These are phyloP conservation scores for Drosophila carrolli DNA, from an alignment of 1,140 invertebrate genomes.

Conservation along the genomic window DNA sequence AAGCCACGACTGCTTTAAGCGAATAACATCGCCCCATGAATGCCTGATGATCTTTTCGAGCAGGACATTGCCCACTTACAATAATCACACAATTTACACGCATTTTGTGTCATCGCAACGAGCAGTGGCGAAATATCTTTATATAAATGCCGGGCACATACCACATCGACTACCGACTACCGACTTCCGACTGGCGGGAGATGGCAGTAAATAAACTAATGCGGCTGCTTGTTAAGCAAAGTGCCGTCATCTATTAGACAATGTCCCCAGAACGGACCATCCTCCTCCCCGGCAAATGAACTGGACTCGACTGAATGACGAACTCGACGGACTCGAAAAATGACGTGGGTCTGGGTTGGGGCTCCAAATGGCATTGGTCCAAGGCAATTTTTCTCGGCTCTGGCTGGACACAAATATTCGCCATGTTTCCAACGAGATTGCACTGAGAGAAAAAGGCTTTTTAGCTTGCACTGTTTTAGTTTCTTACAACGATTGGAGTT, in stretches of 20 bases:
- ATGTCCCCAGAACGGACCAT: conserved; percentile 38
- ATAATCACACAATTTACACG: conserved; percentile 82
- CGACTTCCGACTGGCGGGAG: conserved; percentile 7
- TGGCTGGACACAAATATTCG: conserved; percentile 70
- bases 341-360: neutral
- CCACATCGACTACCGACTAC: neutral
- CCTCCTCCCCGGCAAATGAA: conserved; percentile 54
- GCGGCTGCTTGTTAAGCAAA: conserved; percentile 80
- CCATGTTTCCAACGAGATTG: conserved; percentile 31
- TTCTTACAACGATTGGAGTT: no score
- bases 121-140: conserved; percentile 48
- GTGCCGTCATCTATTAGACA: conserved; percentile 81
- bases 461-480: no score
- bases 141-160: conserved; percentile 73
- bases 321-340: conserved; percentile 54
- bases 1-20: conserved; percentile 27
- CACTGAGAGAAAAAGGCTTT: conserved; percentile 3
- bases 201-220: conserved; percentile 79
- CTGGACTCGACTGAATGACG: conserved; percentile 63
- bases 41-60: conserved; percentile 30
- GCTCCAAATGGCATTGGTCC: conserved; percentile 37
- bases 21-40: conserved; percentile 45
- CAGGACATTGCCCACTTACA: conserved; percentile 63
- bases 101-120: conserved; percentile 52
- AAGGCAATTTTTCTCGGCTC: conserved; percentile 52